phyloP scores from a whole-genome alignment of 2,113 vertebrate genomes.

The Egretta garzetta region DNA sequence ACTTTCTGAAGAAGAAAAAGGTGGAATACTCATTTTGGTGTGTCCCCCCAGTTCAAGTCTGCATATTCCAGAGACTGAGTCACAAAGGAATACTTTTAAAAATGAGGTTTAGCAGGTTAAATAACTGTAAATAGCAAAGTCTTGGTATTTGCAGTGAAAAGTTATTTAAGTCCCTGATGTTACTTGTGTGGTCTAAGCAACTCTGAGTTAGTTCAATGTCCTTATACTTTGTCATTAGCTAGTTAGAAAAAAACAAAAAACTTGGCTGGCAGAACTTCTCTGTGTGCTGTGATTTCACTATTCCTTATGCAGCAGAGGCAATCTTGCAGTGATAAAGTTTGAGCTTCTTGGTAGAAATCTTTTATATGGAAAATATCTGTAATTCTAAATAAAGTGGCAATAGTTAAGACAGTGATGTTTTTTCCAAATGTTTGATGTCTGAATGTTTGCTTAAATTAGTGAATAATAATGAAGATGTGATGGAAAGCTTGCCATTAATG shows the following conservation, averaged over 20 bases:
- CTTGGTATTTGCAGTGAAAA: background rate
- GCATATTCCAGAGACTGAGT: background rate
- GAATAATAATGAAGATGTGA: background rate
- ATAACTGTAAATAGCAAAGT: background rate
- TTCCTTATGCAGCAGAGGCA: background rate
- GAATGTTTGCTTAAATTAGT: background rate
- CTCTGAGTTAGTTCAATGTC: background rate
- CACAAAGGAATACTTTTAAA: background rate
- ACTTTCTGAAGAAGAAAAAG: background rate
- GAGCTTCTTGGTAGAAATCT: background rate
- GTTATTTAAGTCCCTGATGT: background rate
- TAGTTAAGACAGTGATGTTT: background rate
- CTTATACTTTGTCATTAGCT: background rate
- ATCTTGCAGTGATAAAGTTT: background rate
- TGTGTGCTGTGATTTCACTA: background rate
- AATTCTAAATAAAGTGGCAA: background rate
- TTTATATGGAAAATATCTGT: background rate
- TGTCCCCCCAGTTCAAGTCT: background rate
- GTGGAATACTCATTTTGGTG: background rate
- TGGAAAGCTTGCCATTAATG: background rate
- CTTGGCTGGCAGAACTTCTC: background rate
- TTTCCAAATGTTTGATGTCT: background rate
- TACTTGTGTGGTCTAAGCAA: background rate
- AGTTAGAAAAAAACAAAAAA: background rate
- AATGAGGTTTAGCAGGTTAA: background rate